Evolutionary conservation across 1,140 invertebrate species (phyloP).

Genomic region (Drosophila ficusphila): DNA sequence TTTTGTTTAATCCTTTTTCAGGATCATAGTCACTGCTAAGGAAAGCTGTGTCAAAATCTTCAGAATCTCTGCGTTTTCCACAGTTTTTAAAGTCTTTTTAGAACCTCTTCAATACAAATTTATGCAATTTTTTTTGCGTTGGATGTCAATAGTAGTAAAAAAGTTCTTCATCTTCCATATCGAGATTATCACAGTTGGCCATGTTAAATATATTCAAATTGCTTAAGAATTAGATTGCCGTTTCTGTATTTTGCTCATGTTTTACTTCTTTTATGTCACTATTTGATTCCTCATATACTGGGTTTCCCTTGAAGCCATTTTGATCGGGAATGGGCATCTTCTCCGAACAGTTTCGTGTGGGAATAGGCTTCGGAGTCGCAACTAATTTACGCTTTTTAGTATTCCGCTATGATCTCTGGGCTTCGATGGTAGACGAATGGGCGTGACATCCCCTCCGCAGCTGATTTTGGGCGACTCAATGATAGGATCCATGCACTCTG

Average conservation of each 20-base stretch:
- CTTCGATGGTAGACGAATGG: slow-evolving; percentile 36
- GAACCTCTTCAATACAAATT: too few relatives aligned
- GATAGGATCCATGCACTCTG: slow-evolving; percentile 14
- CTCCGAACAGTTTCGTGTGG: slow-evolving; percentile 17
- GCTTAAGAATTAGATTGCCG: slow-evolving; percentile 61
- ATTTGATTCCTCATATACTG: neutral
- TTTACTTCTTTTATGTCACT: too few relatives aligned
- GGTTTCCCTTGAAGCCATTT: too few relatives aligned
- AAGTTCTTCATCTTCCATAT: slow-evolving; percentile 53
- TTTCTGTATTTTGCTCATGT: slow-evolving; percentile 19
- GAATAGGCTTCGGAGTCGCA: neutral
- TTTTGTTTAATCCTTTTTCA: neutral
- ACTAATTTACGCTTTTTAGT: neutral
- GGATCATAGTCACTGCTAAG: neutral
- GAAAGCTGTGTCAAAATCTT: neutral
- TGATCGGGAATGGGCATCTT: too few relatives aligned
- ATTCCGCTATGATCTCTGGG: slow-evolving; percentile 3
- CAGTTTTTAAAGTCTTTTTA: neutral
- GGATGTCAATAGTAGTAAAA: slow-evolving; percentile 30
- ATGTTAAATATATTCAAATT: slow-evolving; percentile 47
- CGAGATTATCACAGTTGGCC: slow-evolving; percentile 62
- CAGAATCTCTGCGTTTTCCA: too few relatives aligned
- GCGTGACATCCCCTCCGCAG: slow-evolving; percentile 40
- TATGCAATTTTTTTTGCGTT: neutral
- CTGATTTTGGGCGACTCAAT: slow-evolving; percentile 9